A percentile compares a stretch with the other conserved stretches of the same genome.
phyloP scores from a whole-genome alignment of 1,140 invertebrate species.

The Periplaneta americana region DNA sequence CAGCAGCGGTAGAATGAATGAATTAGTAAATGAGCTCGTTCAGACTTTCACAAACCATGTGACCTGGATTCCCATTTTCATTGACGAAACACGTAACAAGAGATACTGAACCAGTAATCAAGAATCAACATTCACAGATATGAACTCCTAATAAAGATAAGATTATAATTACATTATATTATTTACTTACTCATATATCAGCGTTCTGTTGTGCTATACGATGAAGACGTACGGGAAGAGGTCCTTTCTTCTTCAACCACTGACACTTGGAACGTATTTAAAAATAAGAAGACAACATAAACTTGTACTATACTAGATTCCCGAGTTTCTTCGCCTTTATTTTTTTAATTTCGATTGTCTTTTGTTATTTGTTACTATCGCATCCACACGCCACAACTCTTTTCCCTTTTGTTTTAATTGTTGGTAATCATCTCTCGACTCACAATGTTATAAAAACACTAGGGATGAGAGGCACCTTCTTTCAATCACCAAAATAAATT shows the following conservation, averaged over 20 bases:
- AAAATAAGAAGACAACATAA: too few species aligned
- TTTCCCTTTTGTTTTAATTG: neutral
- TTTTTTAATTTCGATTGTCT: neutral
- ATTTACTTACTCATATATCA: neutral
- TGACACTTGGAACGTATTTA: too few species aligned
- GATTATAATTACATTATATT: neutral
- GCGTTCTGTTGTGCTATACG: neutral
- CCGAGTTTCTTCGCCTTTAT: neutral
- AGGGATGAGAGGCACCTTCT: neutral
- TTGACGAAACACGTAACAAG: neutral
- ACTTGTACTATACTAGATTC: neutral
- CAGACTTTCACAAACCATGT: conserved; percentile 9
- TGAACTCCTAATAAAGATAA: neutral
- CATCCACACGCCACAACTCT: neutral
- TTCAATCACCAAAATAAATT: neutral
- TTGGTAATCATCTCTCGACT: too few species aligned
- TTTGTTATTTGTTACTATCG: neutral
- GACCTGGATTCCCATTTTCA: conserved; percentile 14
- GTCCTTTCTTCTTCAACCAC: neutral
- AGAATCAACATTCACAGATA: neutral
- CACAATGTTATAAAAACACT: neutral
- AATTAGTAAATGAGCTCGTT: conserved; percentile 12
- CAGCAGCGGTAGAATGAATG: conserved; percentile 10
- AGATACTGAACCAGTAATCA: neutral
- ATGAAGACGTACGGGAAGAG: neutral